Evolutionary conservation across 2,888 invertebrate genomes (phyloP).

Genomic region (Scelioninae gen. 1): DNA sequence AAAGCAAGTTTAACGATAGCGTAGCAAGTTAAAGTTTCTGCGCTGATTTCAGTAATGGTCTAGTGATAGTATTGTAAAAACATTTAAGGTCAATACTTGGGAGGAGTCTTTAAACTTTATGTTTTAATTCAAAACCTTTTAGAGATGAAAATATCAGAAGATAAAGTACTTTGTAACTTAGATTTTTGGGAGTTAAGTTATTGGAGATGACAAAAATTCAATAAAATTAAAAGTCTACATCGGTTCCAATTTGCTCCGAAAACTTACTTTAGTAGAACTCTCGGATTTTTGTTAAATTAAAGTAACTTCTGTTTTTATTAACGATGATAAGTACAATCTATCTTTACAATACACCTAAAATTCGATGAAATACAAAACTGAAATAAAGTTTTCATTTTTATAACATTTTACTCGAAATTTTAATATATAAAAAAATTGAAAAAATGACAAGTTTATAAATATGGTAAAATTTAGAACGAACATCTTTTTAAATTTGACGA

Average conservation of each 20-base stretch:
- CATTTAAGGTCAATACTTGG: conserved; percentile 11
- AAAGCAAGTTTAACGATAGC: conserved; percentile 60
- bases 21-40: conserved; percentile 39
- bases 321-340: no score
- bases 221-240: conserved; percentile 37
- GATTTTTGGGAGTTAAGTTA: conserved; percentile 7
- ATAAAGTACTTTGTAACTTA: conserved; percentile 27
- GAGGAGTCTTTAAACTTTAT: conserved; percentile 17
- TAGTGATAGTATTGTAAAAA: conserved; percentile 49
- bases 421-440: no score
- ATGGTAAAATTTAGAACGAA: no score
- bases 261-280: background rate
- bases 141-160: conserved; percentile 23
- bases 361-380: no score
- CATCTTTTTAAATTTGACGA: no score
- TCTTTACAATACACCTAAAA: no score
- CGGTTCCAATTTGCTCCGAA: conserved; percentile 1
- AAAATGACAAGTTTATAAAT: no score
- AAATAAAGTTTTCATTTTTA: no score
- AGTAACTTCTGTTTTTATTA: background rate
- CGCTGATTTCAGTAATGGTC: conserved; percentile 49
- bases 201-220: conserved; percentile 18
- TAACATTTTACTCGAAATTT: no score
- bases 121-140: conserved; percentile 36
- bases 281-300: background rate